A percentile compares a stretch with the other conserved stretches of the same genome.
phyloP scores from a whole-genome alignment of 2,888 invertebrate genomes.

The Drosophila meridiana region DNA sequence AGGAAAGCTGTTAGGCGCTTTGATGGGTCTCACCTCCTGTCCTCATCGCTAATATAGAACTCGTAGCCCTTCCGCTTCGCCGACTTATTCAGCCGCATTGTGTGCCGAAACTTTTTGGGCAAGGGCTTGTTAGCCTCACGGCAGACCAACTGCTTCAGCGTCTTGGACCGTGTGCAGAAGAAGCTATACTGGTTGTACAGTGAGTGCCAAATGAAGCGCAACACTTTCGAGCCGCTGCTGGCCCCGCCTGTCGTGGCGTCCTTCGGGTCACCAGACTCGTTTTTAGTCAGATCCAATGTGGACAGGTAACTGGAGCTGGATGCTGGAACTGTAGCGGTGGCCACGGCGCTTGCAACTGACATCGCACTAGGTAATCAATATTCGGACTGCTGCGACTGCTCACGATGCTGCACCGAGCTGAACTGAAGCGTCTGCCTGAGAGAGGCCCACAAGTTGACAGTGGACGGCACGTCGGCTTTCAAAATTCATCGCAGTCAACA shows the following conservation, averaged over 20 bases:
- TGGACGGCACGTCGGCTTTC: conserved; percentile 41
- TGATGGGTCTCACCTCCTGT: conserved; percentile 70
- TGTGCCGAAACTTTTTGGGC: conserved; percentile 78
- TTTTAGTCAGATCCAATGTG: conserved; percentile 61
- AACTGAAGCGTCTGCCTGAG: conserved; percentile 53
- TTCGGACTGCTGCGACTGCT: conserved; percentile 47
- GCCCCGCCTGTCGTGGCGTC: conserved; percentile 39
- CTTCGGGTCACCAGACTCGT: conserved; percentile 40
- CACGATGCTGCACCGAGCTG: conserved; percentile 62
- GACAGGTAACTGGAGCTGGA: conserved; percentile 59
- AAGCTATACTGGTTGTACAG: conserved; percentile 75
- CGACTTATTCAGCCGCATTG: conserved; percentile 80
- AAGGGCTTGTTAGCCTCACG: conserved; percentile 80
- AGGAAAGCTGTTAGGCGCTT: neutral
- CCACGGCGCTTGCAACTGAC: conserved; percentile 39
- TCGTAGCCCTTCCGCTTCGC: conserved; percentile 82
- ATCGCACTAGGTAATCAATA: conserved; percentile 35
- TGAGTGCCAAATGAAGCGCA: conserved; percentile 79
- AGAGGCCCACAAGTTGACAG: conserved; percentile 57
- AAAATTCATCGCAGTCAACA: conserved; percentile 59
- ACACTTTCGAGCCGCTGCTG: conserved; percentile 66
- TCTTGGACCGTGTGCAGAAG: conserved; percentile 67
- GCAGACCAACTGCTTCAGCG: conserved; percentile 64
- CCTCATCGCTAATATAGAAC: conserved; percentile 81
- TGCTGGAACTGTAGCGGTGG: conserved; percentile 26